phyloP scores from a whole-genome alignment of 1,140 invertebrate genomes.

The Hyles euphorbiae region DNA sequence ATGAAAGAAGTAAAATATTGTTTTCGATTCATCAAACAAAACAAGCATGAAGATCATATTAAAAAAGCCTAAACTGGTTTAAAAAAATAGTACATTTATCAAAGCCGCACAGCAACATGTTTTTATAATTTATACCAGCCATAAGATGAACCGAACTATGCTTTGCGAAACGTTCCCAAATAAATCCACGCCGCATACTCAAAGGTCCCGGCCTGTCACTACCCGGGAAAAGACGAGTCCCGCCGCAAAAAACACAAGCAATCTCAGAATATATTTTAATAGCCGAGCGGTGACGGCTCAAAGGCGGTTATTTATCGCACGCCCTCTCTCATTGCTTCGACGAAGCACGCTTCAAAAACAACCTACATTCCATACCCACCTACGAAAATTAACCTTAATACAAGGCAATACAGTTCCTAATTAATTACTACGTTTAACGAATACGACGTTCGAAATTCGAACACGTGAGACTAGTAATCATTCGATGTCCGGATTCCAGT shows the following conservation, averaged over 20 bases:
- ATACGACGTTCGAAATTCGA: slow-evolving; percentile 49
- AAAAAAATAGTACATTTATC: too few relatives aligned
- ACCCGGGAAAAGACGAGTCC: slow-evolving; percentile 36
- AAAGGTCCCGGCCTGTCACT: slow-evolving; percentile 14
- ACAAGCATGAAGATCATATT: too few relatives aligned
- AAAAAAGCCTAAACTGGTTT: too few relatives aligned
- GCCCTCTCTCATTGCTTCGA: slow-evolving; percentile 70
- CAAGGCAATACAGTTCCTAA: slow-evolving; percentile 34
- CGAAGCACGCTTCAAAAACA: slow-evolving; percentile 48
- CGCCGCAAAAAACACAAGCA: slow-evolving; percentile 56
- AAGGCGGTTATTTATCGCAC: slow-evolving; percentile 74
- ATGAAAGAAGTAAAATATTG: too few relatives aligned
- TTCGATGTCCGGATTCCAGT: slow-evolving; percentile 66
- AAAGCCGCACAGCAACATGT: not conserved
- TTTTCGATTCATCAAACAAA: too few relatives aligned
- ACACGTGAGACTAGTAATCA: slow-evolving; percentile 66
- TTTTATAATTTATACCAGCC: slow-evolving; percentile 13
- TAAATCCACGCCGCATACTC: slow-evolving; percentile 38
- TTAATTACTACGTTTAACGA: slow-evolving; percentile 26
- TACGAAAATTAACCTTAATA: slow-evolving; percentile 40
- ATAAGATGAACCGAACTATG: not conserved
- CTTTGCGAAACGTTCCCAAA: slow-evolving; percentile 16
- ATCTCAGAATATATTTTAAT: slow-evolving; percentile 70
- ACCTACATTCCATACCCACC: slow-evolving; percentile 32
- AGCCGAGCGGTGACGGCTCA: slow-evolving; percentile 65